A percentile compares a stretch with the other conserved stretches of the same genome.
Evolutionary conservation across 2,888 invertebrate species (phyloP).

Genomic region (Eupithecia vulgata): DNA sequence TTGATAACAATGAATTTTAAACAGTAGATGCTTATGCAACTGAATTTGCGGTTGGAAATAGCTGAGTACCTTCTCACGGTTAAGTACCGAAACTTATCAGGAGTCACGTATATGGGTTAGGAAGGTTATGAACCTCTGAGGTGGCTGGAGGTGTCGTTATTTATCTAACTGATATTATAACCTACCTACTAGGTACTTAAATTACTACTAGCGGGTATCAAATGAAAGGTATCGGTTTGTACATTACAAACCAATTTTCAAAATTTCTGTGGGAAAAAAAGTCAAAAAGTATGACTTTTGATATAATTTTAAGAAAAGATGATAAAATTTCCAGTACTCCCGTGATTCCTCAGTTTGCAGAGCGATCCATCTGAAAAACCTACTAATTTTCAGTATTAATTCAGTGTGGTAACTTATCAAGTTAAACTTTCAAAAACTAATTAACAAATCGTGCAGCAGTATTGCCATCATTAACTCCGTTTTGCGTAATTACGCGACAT

Average conservation of each 20-base stretch:
- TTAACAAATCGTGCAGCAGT: slow-evolving; percentile 56
- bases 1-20: slow-evolving; percentile 58
- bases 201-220: too few relatives aligned
- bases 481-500: slow-evolving; percentile 56
- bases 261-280: too few relatives aligned
- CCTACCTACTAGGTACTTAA: too few relatives aligned
- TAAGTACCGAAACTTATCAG: neutral
- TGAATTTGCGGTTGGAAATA: slow-evolving; percentile 6
- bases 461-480: slow-evolving; percentile 50
- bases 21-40: slow-evolving; percentile 20
- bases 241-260: too few relatives aligned
- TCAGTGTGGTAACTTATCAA: slow-evolving; percentile 22
- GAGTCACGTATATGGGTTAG: neutral
- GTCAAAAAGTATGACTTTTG: too few relatives aligned
- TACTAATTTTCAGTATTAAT: too few relatives aligned
- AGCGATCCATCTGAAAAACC: too few relatives aligned
- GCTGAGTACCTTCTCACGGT: neutral
- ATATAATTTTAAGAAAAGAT: too few relatives aligned
- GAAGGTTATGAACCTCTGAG: neutral
- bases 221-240: too few relatives aligned
- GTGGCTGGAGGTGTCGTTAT: neutral
- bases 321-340: too few relatives aligned
- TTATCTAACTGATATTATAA: too few relatives aligned
- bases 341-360: too few relatives aligned
- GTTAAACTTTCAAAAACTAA: slow-evolving; percentile 45